Evolutionary conservation across 2,888 invertebrate species (phyloP).

Genomic region (Limnephilus rhombicus): DNA sequence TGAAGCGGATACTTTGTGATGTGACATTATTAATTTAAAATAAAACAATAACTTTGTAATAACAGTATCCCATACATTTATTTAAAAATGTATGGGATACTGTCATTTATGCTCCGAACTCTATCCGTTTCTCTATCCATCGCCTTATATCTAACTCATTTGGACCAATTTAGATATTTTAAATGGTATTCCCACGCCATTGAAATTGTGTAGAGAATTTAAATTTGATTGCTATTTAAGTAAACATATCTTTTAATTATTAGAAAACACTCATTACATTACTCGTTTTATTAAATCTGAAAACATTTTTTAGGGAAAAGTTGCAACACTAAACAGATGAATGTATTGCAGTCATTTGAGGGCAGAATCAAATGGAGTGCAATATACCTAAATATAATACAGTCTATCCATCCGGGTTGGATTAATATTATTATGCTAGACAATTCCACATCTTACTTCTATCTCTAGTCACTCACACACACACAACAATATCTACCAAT

Average conservation of each 20-base stretch:
- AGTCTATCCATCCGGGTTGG: constrained; percentile 28
- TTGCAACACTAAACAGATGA: not conserved
- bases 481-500: constrained; percentile 4
- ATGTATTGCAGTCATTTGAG: not conserved
- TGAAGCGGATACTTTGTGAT: too few relatives aligned
- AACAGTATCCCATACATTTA: too few relatives aligned
- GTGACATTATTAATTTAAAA: too few relatives aligned
- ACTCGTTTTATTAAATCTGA: not conserved
- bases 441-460: constrained; percentile 6
- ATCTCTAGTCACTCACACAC: constrained; percentile 35
- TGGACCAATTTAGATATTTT: too few relatives aligned
- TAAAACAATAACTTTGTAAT: too few relatives aligned
- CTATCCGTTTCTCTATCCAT: not conserved
- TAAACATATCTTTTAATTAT: too few relatives aligned
- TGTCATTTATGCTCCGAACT: not conserved
- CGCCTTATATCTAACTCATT: not conserved
- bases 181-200: too few relatives aligned
- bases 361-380: not conserved
- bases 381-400: constrained; percentile 33
- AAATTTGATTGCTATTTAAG: too few relatives aligned
- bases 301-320: not conserved
- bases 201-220: too few relatives aligned
- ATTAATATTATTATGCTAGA: not conserved
- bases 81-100: not conserved
- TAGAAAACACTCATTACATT: too few relatives aligned